A percentile compares a stretch with the other conserved stretches of the same genome.
These are phyloP conservation scores for Sesia apiformis DNA, from an alignment of 2,888 invertebrate genomes.

Conservation along the genomic window DNA sequence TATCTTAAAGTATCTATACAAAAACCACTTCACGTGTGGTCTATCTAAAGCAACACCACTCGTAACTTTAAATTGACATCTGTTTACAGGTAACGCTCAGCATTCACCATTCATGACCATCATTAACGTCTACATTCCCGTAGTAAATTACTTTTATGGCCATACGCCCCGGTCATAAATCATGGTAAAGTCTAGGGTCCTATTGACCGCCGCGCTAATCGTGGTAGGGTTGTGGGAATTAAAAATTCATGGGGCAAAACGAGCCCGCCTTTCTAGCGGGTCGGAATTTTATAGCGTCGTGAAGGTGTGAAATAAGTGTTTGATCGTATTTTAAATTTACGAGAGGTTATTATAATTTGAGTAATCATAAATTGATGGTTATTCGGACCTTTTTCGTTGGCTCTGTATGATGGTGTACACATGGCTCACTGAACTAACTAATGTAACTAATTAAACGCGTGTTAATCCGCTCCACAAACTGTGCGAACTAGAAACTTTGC, in stretches of 20 bases:
- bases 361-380: too few relatives aligned
- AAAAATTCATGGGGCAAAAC: constrained; percentile 27
- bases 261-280: constrained; percentile 15
- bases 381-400: too few relatives aligned
- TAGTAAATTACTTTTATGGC: constrained; percentile 38
- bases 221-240: constrained; percentile 22
- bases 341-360: too few relatives aligned
- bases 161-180: constrained; percentile 27
- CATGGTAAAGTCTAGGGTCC: constrained; percentile 20
- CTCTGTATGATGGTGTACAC: too few relatives aligned
- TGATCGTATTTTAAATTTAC: too few relatives aligned
- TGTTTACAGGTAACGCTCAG: constrained; percentile 8
- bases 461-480: too few relatives aligned
- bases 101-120: background rate
- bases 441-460: too few relatives aligned
- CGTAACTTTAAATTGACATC: constrained; percentile 8
- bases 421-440: too few relatives aligned
- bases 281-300: constrained; percentile 25
- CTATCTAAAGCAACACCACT: background rate
- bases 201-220: constrained; percentile 16
- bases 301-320: constrained; percentile 29
- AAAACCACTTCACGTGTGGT: too few relatives aligned
- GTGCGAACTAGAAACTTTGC: too few relatives aligned
- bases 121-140: constrained; percentile 26
- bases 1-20: too few relatives aligned